Evolutionary conservation across 2,888 invertebrate species (phyloP).

Genomic region (Lasioglossum pauxillum): DNA sequence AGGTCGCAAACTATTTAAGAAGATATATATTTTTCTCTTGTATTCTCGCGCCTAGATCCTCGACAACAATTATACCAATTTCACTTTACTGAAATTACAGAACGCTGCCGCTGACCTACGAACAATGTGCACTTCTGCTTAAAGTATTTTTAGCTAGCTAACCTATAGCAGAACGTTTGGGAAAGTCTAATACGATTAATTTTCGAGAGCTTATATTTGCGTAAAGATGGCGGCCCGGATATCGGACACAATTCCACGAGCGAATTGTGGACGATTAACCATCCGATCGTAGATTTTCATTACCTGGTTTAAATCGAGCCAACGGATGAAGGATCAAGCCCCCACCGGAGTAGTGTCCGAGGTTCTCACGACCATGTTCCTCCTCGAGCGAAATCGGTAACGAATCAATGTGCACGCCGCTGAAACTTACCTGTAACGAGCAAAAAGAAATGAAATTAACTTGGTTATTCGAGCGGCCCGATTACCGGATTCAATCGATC

Average conservation of each 20-base stretch:
- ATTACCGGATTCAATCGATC: conserved; percentile 34
- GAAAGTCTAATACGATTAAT: neutral
- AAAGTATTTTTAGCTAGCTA: neutral
- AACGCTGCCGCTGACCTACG: neutral
- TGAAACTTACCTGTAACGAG: conserved; percentile 21
- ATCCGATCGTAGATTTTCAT: conserved; percentile 35
- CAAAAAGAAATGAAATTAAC: neutral
- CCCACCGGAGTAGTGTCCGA: conserved; percentile 5
- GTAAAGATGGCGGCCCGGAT: neutral
- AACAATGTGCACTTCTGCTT: neutral
- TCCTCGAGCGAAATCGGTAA: conserved; percentile 17
- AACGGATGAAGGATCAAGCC: conserved; percentile 23
- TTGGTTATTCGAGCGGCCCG: neutral
- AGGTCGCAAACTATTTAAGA: neutral
- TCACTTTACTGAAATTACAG: neutral
- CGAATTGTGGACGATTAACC: neutral
- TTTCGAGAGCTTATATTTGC: neutral
- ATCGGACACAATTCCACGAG: neutral
- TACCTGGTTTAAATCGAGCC: conserved; percentile 41
- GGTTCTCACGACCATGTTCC: conserved; percentile 32
- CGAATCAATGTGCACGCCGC: conserved; percentile 20
- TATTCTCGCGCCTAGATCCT: neutral
- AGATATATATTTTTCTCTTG: neutral
- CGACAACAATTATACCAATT: neutral
- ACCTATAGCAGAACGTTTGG: neutral